Evolutionary conservation across 2,797 vertebrate species (phyloP).

Genomic region (Crocodylus rhombifer): DNA sequence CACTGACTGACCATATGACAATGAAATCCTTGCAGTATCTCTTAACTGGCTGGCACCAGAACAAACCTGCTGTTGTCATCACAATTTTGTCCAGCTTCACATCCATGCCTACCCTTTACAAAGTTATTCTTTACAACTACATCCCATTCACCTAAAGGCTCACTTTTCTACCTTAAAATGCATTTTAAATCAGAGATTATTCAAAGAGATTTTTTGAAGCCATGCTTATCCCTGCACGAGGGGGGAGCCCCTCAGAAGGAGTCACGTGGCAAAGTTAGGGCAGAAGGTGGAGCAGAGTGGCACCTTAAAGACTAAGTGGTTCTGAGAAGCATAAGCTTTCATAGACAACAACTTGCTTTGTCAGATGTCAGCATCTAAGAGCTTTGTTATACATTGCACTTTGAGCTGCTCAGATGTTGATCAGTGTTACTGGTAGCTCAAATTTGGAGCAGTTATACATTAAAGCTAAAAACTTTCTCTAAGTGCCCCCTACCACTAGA

Average conservation of each 20-base stretch:
- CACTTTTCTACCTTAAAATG: background rate
- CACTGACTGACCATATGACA: rapidly evolving
- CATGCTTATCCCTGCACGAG: background rate
- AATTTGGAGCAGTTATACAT: too few relatives aligned
- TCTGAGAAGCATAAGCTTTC: too few relatives aligned
- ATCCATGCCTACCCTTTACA: too few relatives aligned
- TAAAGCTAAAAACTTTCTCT: too few relatives aligned
- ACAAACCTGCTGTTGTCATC: background rate
- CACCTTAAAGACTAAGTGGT: too few relatives aligned
- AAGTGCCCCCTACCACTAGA: too few relatives aligned
- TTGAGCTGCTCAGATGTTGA: too few relatives aligned
- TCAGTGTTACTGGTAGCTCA: too few relatives aligned
- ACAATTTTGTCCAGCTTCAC: background rate
- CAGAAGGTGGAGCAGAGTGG: too few relatives aligned
- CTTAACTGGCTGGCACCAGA: background rate
- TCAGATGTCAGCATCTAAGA: too few relatives aligned
- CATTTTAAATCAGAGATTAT: background rate
- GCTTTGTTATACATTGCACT: too few relatives aligned
- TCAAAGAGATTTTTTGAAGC: background rate
- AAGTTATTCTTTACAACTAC: background rate
- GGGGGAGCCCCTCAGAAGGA: background rate
- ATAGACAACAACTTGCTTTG: too few relatives aligned
- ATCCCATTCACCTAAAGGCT: background rate
- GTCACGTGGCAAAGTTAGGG: background rate
- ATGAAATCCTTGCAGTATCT: rapidly evolving